A percentile compares a stretch with the other conserved stretches of the same genome.
These are phyloP conservation scores for Dasysyrphus tricinctus DNA, from an alignment of 2,888 invertebrate genomes.

Conservation along the genomic window DNA sequence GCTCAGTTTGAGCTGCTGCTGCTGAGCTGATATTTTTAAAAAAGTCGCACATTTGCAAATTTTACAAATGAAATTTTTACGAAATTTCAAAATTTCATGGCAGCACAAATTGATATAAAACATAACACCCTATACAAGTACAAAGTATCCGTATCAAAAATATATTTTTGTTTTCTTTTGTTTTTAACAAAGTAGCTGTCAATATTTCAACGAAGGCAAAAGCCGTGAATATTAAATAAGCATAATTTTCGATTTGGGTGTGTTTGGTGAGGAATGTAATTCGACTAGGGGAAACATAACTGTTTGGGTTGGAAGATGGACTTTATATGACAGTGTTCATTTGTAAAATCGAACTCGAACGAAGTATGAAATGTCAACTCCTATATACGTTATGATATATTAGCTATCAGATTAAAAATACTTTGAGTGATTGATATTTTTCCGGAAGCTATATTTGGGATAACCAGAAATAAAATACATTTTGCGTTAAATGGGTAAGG, in stretches of 20 bases:
- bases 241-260: constrained; percentile 16
- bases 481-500: background rate
- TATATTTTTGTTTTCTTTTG: constrained; percentile 14
- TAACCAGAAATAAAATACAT: too few relatives aligned
- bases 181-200: constrained; percentile 31
- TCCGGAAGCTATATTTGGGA: background rate
- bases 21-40: too few relatives aligned
- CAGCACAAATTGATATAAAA: too few relatives aligned
- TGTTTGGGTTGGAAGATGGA: background rate
- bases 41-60: too few relatives aligned
- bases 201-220: constrained; percentile 31
- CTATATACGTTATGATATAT: background rate
- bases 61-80: too few relatives aligned
- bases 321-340: background rate
- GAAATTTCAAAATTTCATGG: too few relatives aligned
- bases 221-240: constrained; percentile 29
- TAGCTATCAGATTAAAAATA: constrained; percentile 9
- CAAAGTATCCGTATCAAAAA: background rate
- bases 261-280: background rate
- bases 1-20: too few relatives aligned
- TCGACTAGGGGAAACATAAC: background rate
- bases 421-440: constrained; percentile 28
- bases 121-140: constrained; percentile 4
- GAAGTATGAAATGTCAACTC: constrained; percentile 6
- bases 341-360: background rate